Conservation (phyloP, 2,888 invertebrate genomes). For the Drosophila demipolita region DNA sequence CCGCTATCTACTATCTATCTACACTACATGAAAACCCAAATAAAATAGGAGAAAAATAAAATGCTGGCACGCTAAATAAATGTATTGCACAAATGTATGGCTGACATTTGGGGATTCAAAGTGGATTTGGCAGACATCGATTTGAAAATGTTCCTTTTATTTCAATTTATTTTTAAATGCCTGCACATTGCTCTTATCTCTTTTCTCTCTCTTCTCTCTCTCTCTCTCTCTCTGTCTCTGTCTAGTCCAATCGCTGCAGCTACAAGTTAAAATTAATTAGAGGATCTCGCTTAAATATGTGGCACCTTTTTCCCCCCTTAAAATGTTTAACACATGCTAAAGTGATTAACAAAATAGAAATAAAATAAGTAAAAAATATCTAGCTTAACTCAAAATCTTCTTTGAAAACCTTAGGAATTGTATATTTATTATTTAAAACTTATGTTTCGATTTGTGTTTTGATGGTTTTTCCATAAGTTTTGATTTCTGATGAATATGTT, state of each 20-base stretch:
- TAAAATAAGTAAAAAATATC: not conserved
- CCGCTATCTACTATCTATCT: constrained; percentile 16
- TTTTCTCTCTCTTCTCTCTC: not conserved
- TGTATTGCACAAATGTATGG: constrained; percentile 61
- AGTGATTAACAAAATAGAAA: not conserved
- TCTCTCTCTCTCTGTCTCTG: constrained; percentile 9
- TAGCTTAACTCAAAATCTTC: not conserved
- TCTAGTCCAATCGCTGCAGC: constrained; percentile 45
- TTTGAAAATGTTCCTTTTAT: constrained; percentile 45
- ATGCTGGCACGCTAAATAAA: constrained; percentile 36
- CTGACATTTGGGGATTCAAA: constrained; percentile 66
- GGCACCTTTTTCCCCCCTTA: not conserved
- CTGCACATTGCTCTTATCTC: constrained; percentile 18
- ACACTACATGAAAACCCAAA: constrained; percentile 1
- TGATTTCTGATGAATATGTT: not conserved
- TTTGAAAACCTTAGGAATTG: not conserved
- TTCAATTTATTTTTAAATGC: constrained; percentile 65
- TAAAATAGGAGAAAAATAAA: constrained; percentile 3
- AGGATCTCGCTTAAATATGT: constrained; percentile 15
- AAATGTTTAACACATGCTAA: constrained; percentile 8
- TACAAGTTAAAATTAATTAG: constrained; percentile 41
- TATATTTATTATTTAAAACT: not conserved
- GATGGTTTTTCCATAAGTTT: not conserved
- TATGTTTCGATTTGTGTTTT: not conserved
- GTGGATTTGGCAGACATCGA: constrained; percentile 69